Evolutionary conservation across 2,797 vertebrate genomes (phyloP), one percentile per base, ranked within the genome.

Genomic region (Molossus molossus): DNA sequence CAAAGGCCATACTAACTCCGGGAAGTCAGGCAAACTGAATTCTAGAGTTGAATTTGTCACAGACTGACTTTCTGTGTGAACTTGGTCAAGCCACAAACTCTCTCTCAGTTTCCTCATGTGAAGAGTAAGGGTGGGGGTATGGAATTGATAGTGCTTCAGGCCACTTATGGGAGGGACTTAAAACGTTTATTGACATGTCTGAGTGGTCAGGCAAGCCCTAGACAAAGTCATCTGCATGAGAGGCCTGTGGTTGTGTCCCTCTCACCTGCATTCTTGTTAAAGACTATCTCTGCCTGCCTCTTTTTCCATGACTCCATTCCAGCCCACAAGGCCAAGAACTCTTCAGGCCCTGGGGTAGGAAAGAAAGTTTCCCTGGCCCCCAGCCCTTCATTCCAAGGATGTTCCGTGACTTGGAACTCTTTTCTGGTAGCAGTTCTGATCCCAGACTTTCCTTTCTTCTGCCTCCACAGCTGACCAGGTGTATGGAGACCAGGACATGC

Each of bases 401-500:
- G 21, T 70, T 94, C 37, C 80, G 2, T 75, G 55, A 57, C 62
- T n/a, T 6, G 6, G 3, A 83, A 70, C 37, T 75, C 20, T 57
- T 50, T 5, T 29, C 80, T 85, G 60, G 29, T 95, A 60, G 58
- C 81, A 86, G 29, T 55, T 92, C 86, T 84, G 64, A 96, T 62
- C 58, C 40, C 58, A 48, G 80, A 95, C 25, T 70, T 53, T 94
- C 33, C n/a, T 95, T 87, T 94, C 60, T 96, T 88, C 75, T 95
- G 48, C 94, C 13, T 8, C 89, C 94, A 81, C 97, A 99, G 99
- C 99, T 75, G 99, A 99, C 96, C 99, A 99, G 98, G 99, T 99
- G 64, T 99, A 99, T 17, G 99, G 99, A 70, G 99, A 99, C 96
- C 99, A 99, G 98, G 99, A 99, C 96, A 99, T 99, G 99, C 99